Conservation (phyloP, 2,113 vertebrate species). For the Hippocampus comes region DNA sequence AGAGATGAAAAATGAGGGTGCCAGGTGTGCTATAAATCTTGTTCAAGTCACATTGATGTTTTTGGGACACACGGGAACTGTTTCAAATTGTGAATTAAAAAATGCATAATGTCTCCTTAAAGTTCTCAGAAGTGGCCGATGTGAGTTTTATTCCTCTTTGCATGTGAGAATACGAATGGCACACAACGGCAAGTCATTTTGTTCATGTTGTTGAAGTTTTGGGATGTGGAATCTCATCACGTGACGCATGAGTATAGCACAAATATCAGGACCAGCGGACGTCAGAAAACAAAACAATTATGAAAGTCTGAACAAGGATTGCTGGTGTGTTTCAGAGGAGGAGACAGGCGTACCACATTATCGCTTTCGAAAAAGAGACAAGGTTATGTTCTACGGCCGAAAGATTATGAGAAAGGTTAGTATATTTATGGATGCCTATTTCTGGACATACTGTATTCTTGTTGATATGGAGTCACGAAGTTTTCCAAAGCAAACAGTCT, state of each 20-base stretch:
- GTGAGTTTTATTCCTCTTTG: neutral
- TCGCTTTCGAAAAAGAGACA: constrained; percentile 90
- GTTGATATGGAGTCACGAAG: neutral
- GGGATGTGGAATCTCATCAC: neutral
- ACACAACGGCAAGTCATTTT: neutral
- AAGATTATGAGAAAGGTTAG: constrained; percentile 92
- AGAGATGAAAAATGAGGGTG: too few species aligned
- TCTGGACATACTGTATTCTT: neutral
- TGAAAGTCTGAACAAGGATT: neutral
- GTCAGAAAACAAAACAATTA: neutral
- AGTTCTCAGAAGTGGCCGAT: neutral
- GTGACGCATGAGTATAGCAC: neutral
- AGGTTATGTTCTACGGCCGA: constrained; percentile 90
- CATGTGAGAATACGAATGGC: neutral
- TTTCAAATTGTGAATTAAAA: too few species aligned
- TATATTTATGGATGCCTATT: neutral
- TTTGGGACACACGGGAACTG: too few species aligned
- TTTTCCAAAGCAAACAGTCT: too few species aligned
- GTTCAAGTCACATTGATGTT: too few species aligned
- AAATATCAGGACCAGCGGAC: neutral
- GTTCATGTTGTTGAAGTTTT: neutral
- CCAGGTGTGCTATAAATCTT: too few species aligned
- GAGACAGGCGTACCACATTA: constrained; percentile 79
- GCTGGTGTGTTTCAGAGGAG: constrained; percentile 64
- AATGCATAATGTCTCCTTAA: neutral